A percentile compares a stretch with the other conserved stretches of the same genome.
Conservation (phyloP, 2,797 vertebrate genomes). For the Mastacembelus armatus region DNA sequence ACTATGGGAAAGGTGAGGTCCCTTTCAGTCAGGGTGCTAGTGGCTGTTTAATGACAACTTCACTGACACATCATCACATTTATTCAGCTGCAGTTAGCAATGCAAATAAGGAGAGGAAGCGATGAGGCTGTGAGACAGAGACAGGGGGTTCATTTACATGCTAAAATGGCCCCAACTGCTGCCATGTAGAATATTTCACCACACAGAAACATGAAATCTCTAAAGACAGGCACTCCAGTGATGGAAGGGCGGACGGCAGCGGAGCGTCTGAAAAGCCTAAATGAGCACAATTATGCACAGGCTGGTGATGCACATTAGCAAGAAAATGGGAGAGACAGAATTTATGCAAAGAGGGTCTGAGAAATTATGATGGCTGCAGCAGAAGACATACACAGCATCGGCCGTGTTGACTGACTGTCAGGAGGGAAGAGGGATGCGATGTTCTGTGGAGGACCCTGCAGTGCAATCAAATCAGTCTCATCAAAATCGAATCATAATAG, state of each 20-base stretch:
- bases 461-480: slow-evolving; percentile 30
- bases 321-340: slow-evolving; percentile 40
- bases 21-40: slow-evolving; percentile 50
- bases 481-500: slow-evolving; percentile 8
- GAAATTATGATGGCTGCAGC: slow-evolving; percentile 32
- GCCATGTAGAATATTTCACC: slow-evolving; percentile 30
- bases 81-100: slow-evolving; percentile 46
- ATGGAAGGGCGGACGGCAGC: slow-evolving; percentile 27
- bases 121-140: slow-evolving; percentile 7
- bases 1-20: too few relatives aligned
- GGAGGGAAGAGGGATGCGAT: slow-evolving; percentile 4
- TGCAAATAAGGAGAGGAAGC: slow-evolving; percentile 51
- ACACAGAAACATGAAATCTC: slow-evolving; percentile 41
- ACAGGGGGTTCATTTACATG: slow-evolving; percentile 50
- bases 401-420: slow-evolving; percentile 34
- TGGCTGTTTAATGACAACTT: slow-evolving; percentile 54
- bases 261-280: slow-evolving; percentile 44
- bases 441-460: slow-evolving; percentile 9
- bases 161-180: slow-evolving; percentile 45
- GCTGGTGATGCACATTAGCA: slow-evolving; percentile 45
- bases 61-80: slow-evolving; percentile 36
- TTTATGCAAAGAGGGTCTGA: slow-evolving; percentile 42
- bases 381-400: slow-evolving; percentile 1
- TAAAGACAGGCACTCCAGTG: slow-evolving; percentile 25
- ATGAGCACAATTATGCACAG: slow-evolving; percentile 52